A percentile compares a stretch with the other conserved stretches of the same genome.
Conservation (phyloP, 2,888 invertebrate species). For the Dicyrtomina minuta region DNA sequence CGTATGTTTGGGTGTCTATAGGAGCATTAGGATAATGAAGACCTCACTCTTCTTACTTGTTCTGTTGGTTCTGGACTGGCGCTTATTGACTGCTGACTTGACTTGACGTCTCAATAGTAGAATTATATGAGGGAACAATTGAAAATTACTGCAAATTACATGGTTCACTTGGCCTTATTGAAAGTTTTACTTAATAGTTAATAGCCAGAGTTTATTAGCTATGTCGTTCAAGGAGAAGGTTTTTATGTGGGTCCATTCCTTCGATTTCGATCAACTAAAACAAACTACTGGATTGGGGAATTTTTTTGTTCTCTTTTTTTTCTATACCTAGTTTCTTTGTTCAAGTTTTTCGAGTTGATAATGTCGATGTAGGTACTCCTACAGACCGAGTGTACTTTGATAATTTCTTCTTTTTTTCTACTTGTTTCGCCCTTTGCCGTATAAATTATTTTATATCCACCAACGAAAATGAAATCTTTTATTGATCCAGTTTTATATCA, state of each 20-base stretch:
- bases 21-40: too few relatives aligned
- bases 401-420: neutral
- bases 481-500: too few relatives aligned
- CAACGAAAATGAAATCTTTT: too few relatives aligned
- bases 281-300: too few relatives aligned
- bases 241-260: too few relatives aligned
- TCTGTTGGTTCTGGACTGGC: neutral
- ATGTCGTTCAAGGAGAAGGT: too few relatives aligned
- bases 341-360: neutral
- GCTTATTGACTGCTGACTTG: neutral
- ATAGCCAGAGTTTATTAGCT: neutral
- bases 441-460: neutral
- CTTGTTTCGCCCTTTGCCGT: neutral
- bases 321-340: neutral
- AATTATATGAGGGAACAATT: slow-evolving; percentile 27
- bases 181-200: slow-evolving; percentile 23
- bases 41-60: neutral
- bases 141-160: slow-evolving; percentile 31
- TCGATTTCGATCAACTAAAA: too few relatives aligned
- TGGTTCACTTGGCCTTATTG: slow-evolving; percentile 21
- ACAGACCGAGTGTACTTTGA: neutral
- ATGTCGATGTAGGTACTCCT: neutral
- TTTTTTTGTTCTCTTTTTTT: neutral
- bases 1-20: too few relatives aligned
- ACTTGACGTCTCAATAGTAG: neutral